Percentiles rank a stretch among this genome's conserved stretches.
These are phyloP conservation scores for Malurus splendens DNA, from an alignment of 2,797 vertebrate genomes.

Conservation along the genomic window DNA sequence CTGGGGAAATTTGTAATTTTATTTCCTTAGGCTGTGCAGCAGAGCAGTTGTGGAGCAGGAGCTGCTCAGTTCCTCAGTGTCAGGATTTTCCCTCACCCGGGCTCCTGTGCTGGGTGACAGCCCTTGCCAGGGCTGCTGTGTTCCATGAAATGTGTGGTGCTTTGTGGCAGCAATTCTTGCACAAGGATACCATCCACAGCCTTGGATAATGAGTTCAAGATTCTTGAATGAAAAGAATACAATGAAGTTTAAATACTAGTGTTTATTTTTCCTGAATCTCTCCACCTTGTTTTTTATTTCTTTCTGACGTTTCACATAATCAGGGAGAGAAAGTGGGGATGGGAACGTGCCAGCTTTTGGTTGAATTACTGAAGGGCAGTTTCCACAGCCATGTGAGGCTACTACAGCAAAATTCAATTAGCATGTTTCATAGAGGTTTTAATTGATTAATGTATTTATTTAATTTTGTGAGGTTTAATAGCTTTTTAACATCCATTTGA, in stretches of 20 bases:
- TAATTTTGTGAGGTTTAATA: background rate
- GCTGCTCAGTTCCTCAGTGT: background rate
- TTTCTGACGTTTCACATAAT: background rate
- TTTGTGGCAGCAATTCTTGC: background rate
- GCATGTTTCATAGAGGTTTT: background rate
- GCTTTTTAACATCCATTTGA: background rate
- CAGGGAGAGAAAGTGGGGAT: background rate
- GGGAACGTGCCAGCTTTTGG: background rate
- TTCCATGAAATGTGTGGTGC: accelerated
- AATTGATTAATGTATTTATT: background rate
- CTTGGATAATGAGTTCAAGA: background rate
- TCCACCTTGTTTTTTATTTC: background rate
- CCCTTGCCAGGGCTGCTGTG: background rate
- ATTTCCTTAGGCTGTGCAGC: background rate
- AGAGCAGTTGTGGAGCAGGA: background rate
- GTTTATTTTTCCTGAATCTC: background rate
- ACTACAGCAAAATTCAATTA: background rate
- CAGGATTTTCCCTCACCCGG: background rate
- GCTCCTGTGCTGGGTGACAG: background rate
- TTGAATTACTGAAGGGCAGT: background rate
- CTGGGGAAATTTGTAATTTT: background rate
- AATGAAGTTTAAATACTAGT: background rate
- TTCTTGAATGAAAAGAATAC: background rate
- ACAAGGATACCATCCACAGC: background rate
- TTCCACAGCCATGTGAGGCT: background rate